Evolutionary conservation across 2,797 vertebrate species (phyloP).

Genomic region (Pseudochirops cupreus): DNA sequence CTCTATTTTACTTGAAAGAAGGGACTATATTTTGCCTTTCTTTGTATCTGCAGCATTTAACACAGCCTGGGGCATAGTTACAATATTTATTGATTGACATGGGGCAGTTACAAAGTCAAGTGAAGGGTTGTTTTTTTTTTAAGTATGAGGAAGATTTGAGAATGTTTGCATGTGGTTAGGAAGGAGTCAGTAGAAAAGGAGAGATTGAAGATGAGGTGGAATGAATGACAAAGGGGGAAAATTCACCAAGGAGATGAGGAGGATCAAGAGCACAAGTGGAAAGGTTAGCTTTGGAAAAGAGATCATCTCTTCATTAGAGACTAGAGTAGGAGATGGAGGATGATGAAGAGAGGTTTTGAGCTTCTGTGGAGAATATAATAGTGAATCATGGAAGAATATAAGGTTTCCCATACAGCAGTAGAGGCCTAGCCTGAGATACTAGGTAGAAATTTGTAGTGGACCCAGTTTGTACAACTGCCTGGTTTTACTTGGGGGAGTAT

Average conservation of each 20-base stretch:
- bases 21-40: background rate
- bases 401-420: background rate
- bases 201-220: background rate
- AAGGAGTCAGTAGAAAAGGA: background rate
- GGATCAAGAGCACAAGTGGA: background rate
- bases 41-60: background rate
- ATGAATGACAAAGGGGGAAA: background rate
- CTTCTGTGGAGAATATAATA: background rate
- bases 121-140: background rate
- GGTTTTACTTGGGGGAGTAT: background rate
- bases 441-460: background rate
- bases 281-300: background rate
- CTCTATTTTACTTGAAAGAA: background rate
- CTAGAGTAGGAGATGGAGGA: no score
- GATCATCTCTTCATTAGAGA: background rate
- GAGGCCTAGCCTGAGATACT: background rate
- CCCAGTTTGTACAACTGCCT: background rate
- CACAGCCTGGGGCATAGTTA: background rate
- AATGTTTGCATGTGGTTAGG: background rate
- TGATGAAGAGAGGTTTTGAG: no score
- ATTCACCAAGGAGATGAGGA: background rate
- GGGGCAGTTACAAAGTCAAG: background rate
- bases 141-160: background rate
- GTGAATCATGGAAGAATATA: background rate
- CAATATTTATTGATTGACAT: background rate